Conservation (phyloP, 2,797 vertebrate genomes). For the Melanotaenia maccullochi region DNA sequence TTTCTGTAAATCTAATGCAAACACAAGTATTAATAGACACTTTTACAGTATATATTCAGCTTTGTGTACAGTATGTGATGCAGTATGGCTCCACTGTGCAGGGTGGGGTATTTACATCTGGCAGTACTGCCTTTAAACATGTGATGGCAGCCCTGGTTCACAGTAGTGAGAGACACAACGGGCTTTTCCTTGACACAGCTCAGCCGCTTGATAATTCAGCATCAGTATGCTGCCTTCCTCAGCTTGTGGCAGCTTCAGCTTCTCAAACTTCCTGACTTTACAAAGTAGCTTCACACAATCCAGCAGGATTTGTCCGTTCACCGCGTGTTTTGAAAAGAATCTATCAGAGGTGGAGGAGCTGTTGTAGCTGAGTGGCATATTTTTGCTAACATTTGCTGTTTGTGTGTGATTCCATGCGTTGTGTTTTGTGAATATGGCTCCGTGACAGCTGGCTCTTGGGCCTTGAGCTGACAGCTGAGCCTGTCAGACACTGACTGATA, state of each 20-base stretch:
- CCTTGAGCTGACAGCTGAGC: conserved; percentile 60
- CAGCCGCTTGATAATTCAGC: conserved; percentile 4
- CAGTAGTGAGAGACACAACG: background rate
- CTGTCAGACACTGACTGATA: conserved; percentile 69
- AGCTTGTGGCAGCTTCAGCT: conserved; percentile 1
- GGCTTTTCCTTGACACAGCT: conserved; percentile 15
- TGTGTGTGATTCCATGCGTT: conserved; percentile 32
- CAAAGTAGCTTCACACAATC: background rate
- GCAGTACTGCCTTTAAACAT: conserved; percentile 59
- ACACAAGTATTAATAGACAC: no score
- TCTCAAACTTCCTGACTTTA: background rate
- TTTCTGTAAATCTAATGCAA: no score
- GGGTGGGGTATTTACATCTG: conserved; percentile 20
- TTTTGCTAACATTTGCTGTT: conserved; percentile 25
- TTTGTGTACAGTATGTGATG: no score
- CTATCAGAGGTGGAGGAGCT: conserved; percentile 11
- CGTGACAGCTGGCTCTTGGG: conserved; percentile 60
- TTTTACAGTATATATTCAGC: no score
- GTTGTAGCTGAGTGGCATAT: conserved; percentile 14
- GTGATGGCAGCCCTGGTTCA: conserved; percentile 59
- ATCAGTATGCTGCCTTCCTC: background rate
- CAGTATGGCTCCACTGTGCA: background rate
- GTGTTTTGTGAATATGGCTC: conserved; percentile 31
- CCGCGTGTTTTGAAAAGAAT: background rate
- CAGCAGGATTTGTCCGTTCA: background rate